Evolutionary conservation across 2,888 invertebrate species (phyloP).

Genomic region (Criorhina ranunculi): DNA sequence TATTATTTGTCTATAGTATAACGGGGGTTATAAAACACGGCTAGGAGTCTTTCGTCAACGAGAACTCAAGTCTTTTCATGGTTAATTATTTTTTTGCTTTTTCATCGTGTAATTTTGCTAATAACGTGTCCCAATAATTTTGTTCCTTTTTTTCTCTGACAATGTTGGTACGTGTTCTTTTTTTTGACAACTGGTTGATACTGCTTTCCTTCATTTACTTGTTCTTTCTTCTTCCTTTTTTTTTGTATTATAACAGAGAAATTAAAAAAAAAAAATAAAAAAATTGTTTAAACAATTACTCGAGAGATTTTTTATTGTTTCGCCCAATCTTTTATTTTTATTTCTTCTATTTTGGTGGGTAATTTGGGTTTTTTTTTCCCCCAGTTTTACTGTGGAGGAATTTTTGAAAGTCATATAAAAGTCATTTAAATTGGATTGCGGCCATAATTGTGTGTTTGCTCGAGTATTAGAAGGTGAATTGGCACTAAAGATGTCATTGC

Average conservation of each 20-base stretch:
- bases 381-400: slow-evolving; percentile 5
- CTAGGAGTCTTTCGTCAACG: slow-evolving; percentile 50
- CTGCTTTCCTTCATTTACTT: neutral
- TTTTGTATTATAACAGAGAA: neutral
- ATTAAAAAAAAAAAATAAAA: slow-evolving; percentile 4
- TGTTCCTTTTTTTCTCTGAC: slow-evolving; percentile 1
- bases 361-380: neutral
- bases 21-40: slow-evolving; percentile 37
- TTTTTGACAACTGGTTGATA: neutral
- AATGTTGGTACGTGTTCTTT: neutral
- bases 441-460: slow-evolving; percentile 54
- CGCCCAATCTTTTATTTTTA: slow-evolving; percentile 42
- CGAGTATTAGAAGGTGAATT: slow-evolving; percentile 60
- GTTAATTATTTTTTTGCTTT: slow-evolving; percentile 5
- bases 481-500: slow-evolving; percentile 58
- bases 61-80: slow-evolving; percentile 19
- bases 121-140: slow-evolving; percentile 29
- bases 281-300: slow-evolving; percentile 43
- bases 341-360: slow-evolving; percentile 27
- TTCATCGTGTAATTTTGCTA: slow-evolving; percentile 21
- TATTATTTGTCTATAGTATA: slow-evolving; percentile 70
- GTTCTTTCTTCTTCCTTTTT: neutral
- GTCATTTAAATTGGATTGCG: slow-evolving; percentile 55
- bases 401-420: slow-evolving; percentile 63
- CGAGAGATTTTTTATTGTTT: slow-evolving; percentile 38